phyloP scores from a whole-genome alignment of 1,140 invertebrate species.

The Capitella teleta region DNA sequence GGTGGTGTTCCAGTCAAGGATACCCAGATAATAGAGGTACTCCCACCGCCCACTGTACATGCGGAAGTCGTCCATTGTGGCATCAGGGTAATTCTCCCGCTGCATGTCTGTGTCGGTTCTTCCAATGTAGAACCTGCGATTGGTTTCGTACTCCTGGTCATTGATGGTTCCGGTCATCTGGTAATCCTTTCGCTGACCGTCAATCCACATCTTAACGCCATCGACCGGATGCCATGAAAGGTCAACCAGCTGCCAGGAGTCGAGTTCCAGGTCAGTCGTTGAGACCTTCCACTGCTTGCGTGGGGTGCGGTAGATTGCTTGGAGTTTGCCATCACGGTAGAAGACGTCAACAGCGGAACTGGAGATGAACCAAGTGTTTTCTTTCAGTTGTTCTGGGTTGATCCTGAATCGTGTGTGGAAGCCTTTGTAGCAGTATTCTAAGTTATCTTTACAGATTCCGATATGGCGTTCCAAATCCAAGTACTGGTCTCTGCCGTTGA shows the following conservation, averaged over 20 bases:
- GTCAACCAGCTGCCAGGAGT: conserved; percentile 26
- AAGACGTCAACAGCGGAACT: conserved; percentile 29
- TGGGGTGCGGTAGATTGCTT: conserved; percentile 23
- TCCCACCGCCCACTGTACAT: conserved; percentile 27
- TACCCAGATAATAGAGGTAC: conserved; percentile 12
- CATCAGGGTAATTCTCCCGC: conserved; percentile 22
- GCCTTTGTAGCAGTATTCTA: conserved; percentile 23
- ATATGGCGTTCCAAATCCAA: conserved; percentile 25
- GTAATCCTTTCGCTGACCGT: conserved; percentile 22
- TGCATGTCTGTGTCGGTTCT: conserved; percentile 20
- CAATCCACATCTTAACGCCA: conserved; percentile 28
- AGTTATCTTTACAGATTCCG: conserved; percentile 26
- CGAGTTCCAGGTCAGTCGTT: conserved; percentile 18
- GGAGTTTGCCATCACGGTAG: conserved; percentile 27
- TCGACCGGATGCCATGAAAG: conserved; percentile 25
- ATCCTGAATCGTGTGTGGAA: conserved; percentile 23
- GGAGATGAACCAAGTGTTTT: conserved; percentile 32
- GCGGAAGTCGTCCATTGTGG: conserved; percentile 25
- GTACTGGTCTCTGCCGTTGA: conserved; percentile 28
- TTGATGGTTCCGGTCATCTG: conserved; percentile 9
- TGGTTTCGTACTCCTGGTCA: conserved; percentile 17
- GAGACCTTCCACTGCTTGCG: conserved; percentile 26
- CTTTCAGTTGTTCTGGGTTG: conserved; percentile 19
- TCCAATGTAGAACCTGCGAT: conserved; percentile 22
- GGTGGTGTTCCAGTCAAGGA: conserved; percentile 1